Evolutionary conservation across 2,113 vertebrate genomes (phyloP).

Genomic region (Scomber japonicus): DNA sequence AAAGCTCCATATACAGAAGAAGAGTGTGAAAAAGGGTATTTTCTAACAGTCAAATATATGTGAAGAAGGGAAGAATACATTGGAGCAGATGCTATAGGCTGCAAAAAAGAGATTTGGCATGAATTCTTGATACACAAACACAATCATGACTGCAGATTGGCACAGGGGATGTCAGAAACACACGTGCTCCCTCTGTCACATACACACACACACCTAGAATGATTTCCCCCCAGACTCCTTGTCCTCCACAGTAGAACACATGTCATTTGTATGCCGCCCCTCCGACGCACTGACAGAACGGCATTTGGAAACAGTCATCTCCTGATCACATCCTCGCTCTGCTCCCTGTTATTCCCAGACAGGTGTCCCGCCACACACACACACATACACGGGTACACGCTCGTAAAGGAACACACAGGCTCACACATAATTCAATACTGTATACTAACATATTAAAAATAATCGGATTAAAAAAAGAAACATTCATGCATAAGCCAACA

Average conservation of each 20-base stretch:
- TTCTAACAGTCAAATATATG: slow-evolving; percentile 5
- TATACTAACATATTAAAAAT: slow-evolving; percentile 34
- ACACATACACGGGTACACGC: slow-evolving; percentile 15
- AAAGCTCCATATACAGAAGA: neutral
- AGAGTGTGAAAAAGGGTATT: neutral
- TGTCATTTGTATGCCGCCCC: slow-evolving; percentile 68
- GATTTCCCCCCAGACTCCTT: slow-evolving; percentile 74
- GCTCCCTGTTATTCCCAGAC: slow-evolving; percentile 66
- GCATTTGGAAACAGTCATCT: slow-evolving; percentile 74
- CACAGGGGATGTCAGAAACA: slow-evolving; percentile 18
- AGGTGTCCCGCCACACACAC: slow-evolving; percentile 57
- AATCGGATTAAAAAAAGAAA: slow-evolving; percentile 21
- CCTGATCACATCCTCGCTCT: slow-evolving; percentile 69
- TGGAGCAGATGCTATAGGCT: slow-evolving; percentile 10
- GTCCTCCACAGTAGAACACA: slow-evolving; percentile 68
- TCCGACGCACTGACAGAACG: slow-evolving; percentile 62
- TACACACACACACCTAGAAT: slow-evolving; percentile 33
- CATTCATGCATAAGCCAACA: slow-evolving; percentile 21
- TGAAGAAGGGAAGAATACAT: neutral
- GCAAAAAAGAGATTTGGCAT: slow-evolving; percentile 48
- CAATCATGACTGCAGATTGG: slow-evolving; percentile 59
- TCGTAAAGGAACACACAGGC: neutral
- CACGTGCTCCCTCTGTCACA: slow-evolving; percentile 10
- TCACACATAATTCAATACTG: slow-evolving; percentile 33
- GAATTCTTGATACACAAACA: slow-evolving; percentile 53